Evolutionary conservation across 2,888 invertebrate species (phyloP), one percentile per base, ranked within the genome.

Genomic region (Leucoma salicis): DNA sequence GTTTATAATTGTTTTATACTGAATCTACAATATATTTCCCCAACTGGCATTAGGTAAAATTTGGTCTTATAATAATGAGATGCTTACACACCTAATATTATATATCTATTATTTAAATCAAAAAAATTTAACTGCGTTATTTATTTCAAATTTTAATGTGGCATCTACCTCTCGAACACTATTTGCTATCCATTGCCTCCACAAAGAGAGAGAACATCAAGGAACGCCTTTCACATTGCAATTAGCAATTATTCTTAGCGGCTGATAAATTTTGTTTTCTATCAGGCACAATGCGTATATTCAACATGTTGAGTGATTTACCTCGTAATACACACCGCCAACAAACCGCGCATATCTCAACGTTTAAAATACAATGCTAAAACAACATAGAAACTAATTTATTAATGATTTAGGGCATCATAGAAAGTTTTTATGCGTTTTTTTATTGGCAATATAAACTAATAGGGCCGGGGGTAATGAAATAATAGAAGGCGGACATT

Each of bases 361-460:
- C 28, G 36, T 47, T 41, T 18, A 35, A 48, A 40, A 38, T 14
- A 1, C 51, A 56, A 62, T 46, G 51, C 49, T 31, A 61, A 50
- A 54, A 43, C 42, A 44, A 39, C 44, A 42, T 57, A 15, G 37
- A 46, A 14, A 39, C 39, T 41, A 56, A 57, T 60, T 66, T 57
- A 54, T 38, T 49, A 44, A 57, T 61, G 61, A 71, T 70, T 69
- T 66, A 74, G 56, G 57, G 48, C 46, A 50, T 62, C 68, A 66
- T 64, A 57, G 46, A 40, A 50, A 46, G 55, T 49, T 57, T 61
- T 62, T 64, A 65, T 52, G 46, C 43, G 53, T 50, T 61, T 68
- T n/a, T 68, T 71, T 69, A 69, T 62, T 57, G 53, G 55, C 53
- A 55, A 62, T 70, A 62, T 49, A 56, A 62, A 56, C 56, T 66